Percentiles rank a stretch among this genome's conserved stretches.
Evolutionary conservation across 2,113 vertebrate genomes (phyloP).

Genomic region (Gymnogyps californianus): DNA sequence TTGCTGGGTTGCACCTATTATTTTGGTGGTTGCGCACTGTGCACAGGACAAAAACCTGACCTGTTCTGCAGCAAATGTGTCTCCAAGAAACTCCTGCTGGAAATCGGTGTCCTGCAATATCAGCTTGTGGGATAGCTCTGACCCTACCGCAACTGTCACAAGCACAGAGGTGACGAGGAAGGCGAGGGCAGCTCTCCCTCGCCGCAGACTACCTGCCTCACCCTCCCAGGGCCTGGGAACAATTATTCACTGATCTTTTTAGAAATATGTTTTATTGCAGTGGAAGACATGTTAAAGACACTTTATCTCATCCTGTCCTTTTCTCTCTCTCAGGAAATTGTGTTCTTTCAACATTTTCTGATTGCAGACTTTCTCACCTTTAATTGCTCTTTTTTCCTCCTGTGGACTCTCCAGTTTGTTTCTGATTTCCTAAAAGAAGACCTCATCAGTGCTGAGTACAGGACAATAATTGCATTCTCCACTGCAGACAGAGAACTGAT

Average conservation of each 20-base stretch:
- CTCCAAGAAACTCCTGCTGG: not conserved
- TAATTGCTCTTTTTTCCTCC: not conserved
- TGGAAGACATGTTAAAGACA: not conserved
- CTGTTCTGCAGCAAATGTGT: not conserved
- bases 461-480: not conserved
- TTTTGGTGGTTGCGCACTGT: not conserved
- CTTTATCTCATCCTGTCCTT: not conserved
- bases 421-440: constrained; percentile 14
- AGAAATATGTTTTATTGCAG: not conserved
- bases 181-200: not conserved
- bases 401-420: not conserved
- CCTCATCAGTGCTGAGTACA: not conserved
- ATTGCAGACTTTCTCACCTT: not conserved
- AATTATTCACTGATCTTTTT: not conserved
- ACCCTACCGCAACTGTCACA: not conserved
- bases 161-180: not conserved
- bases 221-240: not conserved
- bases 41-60: not conserved
- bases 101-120: not conserved
- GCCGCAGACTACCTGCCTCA: not conserved
- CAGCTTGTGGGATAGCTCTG: not conserved
- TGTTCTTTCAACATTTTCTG: not conserved
- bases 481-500: not conserved
- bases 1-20: not conserved
- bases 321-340: not conserved